A percentile compares a stretch with the other conserved stretches of the same genome.
These are phyloP conservation scores for Hystrix cristata DNA, from an alignment of 2,113 vertebrate species.

Conservation along the genomic window DNA sequence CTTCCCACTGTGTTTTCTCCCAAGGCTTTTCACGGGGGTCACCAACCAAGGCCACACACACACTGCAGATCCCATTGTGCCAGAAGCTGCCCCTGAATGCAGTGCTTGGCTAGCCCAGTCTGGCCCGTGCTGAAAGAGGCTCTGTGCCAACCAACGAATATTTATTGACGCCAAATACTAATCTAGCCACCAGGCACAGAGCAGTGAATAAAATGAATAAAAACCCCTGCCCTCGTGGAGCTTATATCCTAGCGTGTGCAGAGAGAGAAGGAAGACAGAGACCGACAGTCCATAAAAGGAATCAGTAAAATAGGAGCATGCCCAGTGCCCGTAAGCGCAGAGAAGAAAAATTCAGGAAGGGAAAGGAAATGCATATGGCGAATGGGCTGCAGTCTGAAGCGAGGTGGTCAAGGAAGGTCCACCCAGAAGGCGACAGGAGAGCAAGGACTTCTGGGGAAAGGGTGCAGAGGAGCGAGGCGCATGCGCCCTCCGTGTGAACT, in stretches of 20 bases:
- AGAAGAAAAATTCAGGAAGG: neutral
- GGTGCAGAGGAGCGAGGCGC: neutral
- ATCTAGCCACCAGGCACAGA: neutral
- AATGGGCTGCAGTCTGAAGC: neutral
- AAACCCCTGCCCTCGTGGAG: neutral
- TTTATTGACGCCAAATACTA: neutral
- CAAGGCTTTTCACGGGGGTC: neutral
- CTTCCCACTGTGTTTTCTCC: slow-evolving; percentile 16
- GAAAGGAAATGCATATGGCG: neutral
- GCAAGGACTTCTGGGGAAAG: neutral
- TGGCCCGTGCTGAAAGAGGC: neutral
- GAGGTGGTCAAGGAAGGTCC: neutral
- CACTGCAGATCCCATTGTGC: neutral
- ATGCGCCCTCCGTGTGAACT: accelerated
- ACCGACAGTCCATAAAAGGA: neutral
- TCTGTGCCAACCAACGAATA: neutral
- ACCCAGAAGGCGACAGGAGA: neutral
- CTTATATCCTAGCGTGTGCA: neutral
- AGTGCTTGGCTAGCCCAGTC: neutral
- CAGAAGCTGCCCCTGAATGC: neutral
- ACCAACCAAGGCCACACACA: neutral
- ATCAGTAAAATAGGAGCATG: neutral
- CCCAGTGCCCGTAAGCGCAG: neutral
- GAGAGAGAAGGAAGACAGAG: neutral
- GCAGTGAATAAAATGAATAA: neutral